phyloP scores from a whole-genome alignment of 2,113 vertebrate species.

The Bostrychus sinensis region DNA sequence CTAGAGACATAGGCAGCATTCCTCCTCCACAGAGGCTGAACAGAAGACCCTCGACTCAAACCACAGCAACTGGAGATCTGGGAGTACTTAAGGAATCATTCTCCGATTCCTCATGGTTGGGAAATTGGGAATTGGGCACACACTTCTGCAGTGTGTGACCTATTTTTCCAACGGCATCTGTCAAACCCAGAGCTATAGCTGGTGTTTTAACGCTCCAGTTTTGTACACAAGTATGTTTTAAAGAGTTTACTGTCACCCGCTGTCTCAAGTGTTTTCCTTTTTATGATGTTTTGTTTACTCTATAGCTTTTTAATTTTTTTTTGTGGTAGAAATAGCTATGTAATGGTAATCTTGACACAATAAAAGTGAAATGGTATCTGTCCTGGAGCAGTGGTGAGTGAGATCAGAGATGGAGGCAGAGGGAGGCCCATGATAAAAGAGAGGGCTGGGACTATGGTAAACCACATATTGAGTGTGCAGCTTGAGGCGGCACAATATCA shows the following conservation, averaged over 20 bases:
- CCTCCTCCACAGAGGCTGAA: conserved; percentile 22
- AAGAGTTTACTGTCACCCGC: conserved; percentile 61
- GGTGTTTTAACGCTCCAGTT: conserved; percentile 54
- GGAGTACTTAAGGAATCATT: conserved; percentile 65
- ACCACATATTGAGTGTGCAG: conserved; percentile 66
- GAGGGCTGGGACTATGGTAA: conserved; percentile 72
- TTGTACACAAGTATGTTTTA: conserved; percentile 49
- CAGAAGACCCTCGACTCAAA: conserved; percentile 37
- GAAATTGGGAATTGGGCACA: conserved; percentile 50
- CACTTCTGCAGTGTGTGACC: conserved; percentile 70
- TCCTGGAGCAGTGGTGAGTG: conserved; percentile 40
- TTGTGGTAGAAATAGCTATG: conserved; percentile 1
- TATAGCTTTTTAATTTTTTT: conserved; percentile 20
- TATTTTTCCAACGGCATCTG: conserved; percentile 72
- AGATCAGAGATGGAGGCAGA: conserved; percentile 36
- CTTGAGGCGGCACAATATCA: conserved; percentile 63
- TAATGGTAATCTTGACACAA: conserved; percentile 24
- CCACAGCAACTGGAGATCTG: conserved; percentile 53
- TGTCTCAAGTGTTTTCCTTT: conserved; percentile 46
- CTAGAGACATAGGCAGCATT: conserved; percentile 12
- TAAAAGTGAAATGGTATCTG: conserved; percentile 35
- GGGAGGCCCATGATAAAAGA: conserved; percentile 58
- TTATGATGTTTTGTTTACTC: conserved; percentile 42
- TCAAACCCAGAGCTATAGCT: conserved; percentile 57
- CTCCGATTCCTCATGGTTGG: conserved; percentile 68